phyloP scores from a whole-genome alignment of 1,140 invertebrate genomes.

The Hylaeus volcanicus region DNA sequence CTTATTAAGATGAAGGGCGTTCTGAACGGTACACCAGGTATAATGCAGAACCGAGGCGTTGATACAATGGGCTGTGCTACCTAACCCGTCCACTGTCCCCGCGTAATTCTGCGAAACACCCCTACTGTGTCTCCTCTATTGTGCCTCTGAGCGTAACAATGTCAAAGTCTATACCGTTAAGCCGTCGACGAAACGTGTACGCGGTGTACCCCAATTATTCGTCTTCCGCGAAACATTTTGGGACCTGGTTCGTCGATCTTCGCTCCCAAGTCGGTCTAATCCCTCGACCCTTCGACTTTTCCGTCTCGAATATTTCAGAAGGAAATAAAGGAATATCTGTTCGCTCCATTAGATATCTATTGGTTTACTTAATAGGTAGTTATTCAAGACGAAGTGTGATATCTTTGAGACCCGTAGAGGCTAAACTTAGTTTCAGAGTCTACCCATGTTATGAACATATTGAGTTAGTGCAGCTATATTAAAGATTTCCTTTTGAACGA shows the following conservation, averaged over 20 bases:
- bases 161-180: conserved; percentile 57
- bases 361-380: too few relatives aligned
- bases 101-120: conserved; percentile 56
- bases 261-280: neutral
- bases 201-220: conserved; percentile 51
- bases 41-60: conserved; percentile 16
- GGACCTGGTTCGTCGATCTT: neutral
- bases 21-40: conserved; percentile 25
- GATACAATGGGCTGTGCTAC: conserved; percentile 42
- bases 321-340: too few relatives aligned
- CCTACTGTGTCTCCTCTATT: conserved; percentile 51
- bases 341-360: too few relatives aligned
- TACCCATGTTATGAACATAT: too few relatives aligned
- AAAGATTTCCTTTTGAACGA: too few relatives aligned
- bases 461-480: too few relatives aligned
- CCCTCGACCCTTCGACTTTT: conserved; percentile 2
- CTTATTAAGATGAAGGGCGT: conserved; percentile 43
- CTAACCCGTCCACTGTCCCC: conserved; percentile 50
- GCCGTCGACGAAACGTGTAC: conserved; percentile 43
- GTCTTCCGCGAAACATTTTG: conserved; percentile 24
- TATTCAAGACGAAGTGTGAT: too few relatives aligned
- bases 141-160: conserved; percentile 46
- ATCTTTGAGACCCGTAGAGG: too few relatives aligned
- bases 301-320: too few relatives aligned
- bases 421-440: too few relatives aligned